Percentiles rank a stretch among this genome's conserved stretches.
These are phyloP conservation scores for Phortica variegata DNA, from an alignment of 1,140 invertebrate genomes.

Conservation along the genomic window DNA sequence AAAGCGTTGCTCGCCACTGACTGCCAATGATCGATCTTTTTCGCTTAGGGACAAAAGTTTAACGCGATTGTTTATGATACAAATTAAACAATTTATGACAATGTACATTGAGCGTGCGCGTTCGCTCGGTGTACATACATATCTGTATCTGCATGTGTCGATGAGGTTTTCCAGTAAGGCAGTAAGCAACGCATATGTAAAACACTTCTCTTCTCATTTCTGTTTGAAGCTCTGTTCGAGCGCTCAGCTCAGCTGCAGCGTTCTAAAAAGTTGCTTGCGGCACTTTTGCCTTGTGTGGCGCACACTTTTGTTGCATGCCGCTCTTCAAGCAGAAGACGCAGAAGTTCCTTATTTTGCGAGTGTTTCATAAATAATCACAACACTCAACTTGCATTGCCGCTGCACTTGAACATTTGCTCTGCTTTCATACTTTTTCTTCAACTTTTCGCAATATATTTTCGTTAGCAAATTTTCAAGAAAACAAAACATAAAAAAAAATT, in stretches of 20 bases:
- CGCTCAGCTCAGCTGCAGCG: no score
- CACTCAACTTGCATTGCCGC: conserved; percentile 32
- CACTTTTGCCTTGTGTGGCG: background rate
- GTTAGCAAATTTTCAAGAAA: conserved; percentile 12
- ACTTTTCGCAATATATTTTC: no score
- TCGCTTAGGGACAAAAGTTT: conserved; percentile 56
- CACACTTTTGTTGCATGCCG: conserved; percentile 19
- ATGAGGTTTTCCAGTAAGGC: background rate
- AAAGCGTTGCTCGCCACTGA: background rate
- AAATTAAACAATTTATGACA: conserved; percentile 59
- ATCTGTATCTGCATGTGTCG: background rate
- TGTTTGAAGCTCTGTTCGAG: no score
- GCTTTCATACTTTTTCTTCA: background rate
- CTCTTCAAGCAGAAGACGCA: conserved; percentile 6
- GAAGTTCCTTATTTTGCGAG: conserved; percentile 26
- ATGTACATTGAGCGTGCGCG: conserved; percentile 31
- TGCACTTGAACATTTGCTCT: background rate
- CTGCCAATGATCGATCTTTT: conserved; percentile 53
- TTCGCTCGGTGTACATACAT: conserved; percentile 3
- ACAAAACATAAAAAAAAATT: conserved; percentile 27
- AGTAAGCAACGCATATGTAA: no score
- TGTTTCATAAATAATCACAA: conserved; percentile 55
- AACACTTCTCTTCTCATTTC: no score
- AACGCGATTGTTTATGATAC: conserved; percentile 59
- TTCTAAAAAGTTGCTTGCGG: no score